These are phyloP conservation scores for Petrolisthes manimaculis DNA, from an alignment of 2,888 invertebrate species.

Conservation along the genomic window DNA sequence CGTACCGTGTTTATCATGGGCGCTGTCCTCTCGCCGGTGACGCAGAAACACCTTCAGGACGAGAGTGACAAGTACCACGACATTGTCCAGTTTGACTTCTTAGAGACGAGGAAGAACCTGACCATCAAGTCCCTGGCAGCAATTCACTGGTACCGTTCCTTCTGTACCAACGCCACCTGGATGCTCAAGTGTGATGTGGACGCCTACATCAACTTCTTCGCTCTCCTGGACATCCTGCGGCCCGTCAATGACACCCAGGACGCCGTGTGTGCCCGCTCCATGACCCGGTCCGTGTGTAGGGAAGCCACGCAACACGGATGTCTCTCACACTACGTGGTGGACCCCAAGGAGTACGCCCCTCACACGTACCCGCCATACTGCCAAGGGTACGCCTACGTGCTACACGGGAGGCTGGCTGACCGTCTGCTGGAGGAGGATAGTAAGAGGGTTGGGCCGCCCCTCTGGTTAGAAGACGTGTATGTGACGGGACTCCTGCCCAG, in stretches of 20 bases:
- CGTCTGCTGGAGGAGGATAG: constrained; percentile 40
- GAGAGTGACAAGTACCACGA: constrained; percentile 46
- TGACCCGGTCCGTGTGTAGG: constrained; percentile 41
- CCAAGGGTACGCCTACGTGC: constrained; percentile 46
- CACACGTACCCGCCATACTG: constrained; percentile 52
- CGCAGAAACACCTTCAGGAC: constrained; percentile 38
- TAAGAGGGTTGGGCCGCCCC: constrained; percentile 28
- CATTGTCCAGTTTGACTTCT: constrained; percentile 53
- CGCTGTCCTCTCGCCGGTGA: constrained; percentile 33
- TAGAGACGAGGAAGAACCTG: constrained; percentile 46
- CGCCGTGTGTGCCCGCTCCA: constrained; percentile 43
- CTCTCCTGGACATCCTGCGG: constrained; percentile 31
- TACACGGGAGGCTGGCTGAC: constrained; percentile 38
- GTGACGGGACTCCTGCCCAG: constrained; percentile 49
- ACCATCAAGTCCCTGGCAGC: constrained; percentile 47
- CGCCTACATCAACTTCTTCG: constrained; percentile 46
- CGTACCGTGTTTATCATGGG: constrained; percentile 49
- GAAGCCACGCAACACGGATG: constrained; percentile 36
- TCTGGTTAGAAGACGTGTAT: constrained; percentile 56
- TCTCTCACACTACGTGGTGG: constrained; percentile 45
- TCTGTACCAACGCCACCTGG: constrained; percentile 51
- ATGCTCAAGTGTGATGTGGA: constrained; percentile 52
- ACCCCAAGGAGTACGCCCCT: constrained; percentile 36
- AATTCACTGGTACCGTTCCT: constrained; percentile 44
- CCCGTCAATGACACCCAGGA: constrained; percentile 28